phyloP scores from a whole-genome alignment of 1,140 invertebrate genomes.

The Orchestia grillus region DNA sequence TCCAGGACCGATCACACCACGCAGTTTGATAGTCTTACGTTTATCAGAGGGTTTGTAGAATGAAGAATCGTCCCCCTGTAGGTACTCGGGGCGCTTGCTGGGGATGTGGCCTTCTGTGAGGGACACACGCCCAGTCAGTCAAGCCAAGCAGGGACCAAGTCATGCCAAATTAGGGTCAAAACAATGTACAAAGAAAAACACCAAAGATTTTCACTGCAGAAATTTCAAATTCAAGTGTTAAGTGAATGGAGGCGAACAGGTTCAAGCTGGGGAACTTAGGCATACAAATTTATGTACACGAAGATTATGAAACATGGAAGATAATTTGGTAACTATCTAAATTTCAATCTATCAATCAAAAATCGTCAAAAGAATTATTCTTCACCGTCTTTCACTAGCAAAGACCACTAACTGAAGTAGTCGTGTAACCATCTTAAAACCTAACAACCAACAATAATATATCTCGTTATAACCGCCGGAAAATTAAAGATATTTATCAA shows the following conservation, averaged over 20 bases:
- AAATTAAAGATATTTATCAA: no score
- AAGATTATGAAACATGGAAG: background rate
- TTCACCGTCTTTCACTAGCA: background rate
- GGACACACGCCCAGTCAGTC: background rate
- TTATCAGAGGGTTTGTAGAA: slow-evolving; percentile 65
- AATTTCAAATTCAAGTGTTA: background rate
- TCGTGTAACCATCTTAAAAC: background rate
- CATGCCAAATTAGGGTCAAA: background rate
- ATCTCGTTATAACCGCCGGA: no score
- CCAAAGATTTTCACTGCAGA: background rate
- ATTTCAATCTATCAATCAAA: background rate
- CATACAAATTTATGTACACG: background rate
- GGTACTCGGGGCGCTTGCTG: slow-evolving; percentile 63
- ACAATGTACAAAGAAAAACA: background rate
- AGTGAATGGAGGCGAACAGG: background rate
- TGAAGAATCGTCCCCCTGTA: slow-evolving; percentile 62
- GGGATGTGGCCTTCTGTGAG: slow-evolving; percentile 66
- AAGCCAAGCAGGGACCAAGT: background rate
- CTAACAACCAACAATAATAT: background rate
- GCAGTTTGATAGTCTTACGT: slow-evolving; percentile 55
- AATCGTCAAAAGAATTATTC: background rate
- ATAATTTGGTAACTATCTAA: background rate
- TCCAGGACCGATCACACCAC: background rate
- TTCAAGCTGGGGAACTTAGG: background rate
- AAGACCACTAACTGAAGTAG: background rate